Base-by-base conservation (phyloP, 2,888 invertebrate genomes). In the Dioctria rufipes region DNA sequence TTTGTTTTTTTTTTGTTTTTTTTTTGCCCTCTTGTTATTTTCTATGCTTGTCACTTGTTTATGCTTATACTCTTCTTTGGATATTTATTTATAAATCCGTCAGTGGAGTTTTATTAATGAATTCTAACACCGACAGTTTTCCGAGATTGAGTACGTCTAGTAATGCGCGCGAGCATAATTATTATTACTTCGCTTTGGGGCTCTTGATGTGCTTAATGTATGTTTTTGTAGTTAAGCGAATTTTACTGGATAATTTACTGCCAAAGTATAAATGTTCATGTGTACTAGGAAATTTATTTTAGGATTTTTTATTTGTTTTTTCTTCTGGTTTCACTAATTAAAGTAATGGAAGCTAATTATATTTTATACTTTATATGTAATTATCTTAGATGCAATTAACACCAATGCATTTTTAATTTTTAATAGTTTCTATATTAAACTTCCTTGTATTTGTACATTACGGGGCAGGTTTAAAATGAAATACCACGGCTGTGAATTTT, bases 41-140 rank as follows among this genome's bases (percentile, higher is more conserved):
- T 71, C 71, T 46, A 71, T 51, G 71, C 37, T 71, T 71, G 49
- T 71, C 71, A 71, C 51, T 71, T 13, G 71, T 51, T 11, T 71
- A 51, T 71, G 54, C 40, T 71, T 71, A 54, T 71, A 39, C 39
- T 39, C 71, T 39, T 54, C 71, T 37, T 54, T 71, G 54, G 71
- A 71, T 42, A 40, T 39, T 71, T 71, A 71, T 71, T 71, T 71
- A 71, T 71, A 71, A 71, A 71, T 71, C 71, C 51, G 71, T 71
- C 71, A 71, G 51, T 71, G 46, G 39, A 54, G 37, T 71, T 71
- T 71, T 71, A 71, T 71, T 71, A 71, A 71, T 71, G 71, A 71
- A 71, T 54, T 39, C 37, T 71, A 25, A 46, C 71, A 51, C 54
- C 37, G 71, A 39, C 71, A 46, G 51, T 39, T 71, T 54, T 71